Conservation (phyloP, 2,888 invertebrate species). For the Synergus umbraculus region DNA sequence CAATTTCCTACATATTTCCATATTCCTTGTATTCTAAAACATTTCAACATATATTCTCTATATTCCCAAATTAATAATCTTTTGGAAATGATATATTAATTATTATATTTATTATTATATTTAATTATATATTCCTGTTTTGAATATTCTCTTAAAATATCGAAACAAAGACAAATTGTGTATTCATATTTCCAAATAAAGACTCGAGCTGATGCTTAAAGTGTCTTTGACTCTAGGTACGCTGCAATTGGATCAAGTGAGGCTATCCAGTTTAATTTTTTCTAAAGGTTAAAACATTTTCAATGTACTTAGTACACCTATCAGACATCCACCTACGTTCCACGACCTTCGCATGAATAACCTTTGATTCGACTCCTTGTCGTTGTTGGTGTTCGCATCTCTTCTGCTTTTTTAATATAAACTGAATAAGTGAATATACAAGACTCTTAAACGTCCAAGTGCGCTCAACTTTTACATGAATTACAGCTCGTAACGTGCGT, state of each 20-base stretch:
- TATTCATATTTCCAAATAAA: too few relatives aligned
- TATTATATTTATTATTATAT: too few relatives aligned
- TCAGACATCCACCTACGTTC: conserved; percentile 39
- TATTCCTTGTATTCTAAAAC: too few relatives aligned
- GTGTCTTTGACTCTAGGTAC: conserved; percentile 2
- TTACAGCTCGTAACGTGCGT: conserved; percentile 37
- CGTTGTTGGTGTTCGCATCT: conserved; percentile 28
- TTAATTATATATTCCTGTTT: too few relatives aligned
- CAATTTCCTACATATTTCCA: too few relatives aligned
- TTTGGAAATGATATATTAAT: too few relatives aligned
- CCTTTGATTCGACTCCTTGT: conserved; percentile 30
- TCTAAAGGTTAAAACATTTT: conserved; percentile 27
- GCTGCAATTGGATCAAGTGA: conserved; percentile 27
- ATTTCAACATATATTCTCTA: too few relatives aligned
- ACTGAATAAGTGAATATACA: conserved; percentile 34
- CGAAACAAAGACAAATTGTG: too few relatives aligned
- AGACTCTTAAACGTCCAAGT: conserved; percentile 21
- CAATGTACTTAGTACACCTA: conserved; percentile 36
- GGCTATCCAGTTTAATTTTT: conserved; percentile 37
- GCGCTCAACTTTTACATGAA: conserved; percentile 38
- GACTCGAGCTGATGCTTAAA: not conserved
- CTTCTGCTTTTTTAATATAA: conserved; percentile 24
- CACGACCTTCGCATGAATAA: conserved; percentile 33
- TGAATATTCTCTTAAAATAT: too few relatives aligned
- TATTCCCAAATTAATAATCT: too few relatives aligned